Evolutionary conservation across 2,888 invertebrate genomes (phyloP), one percentile per base, ranked within the genome.

Genomic region (Labia minor): DNA sequence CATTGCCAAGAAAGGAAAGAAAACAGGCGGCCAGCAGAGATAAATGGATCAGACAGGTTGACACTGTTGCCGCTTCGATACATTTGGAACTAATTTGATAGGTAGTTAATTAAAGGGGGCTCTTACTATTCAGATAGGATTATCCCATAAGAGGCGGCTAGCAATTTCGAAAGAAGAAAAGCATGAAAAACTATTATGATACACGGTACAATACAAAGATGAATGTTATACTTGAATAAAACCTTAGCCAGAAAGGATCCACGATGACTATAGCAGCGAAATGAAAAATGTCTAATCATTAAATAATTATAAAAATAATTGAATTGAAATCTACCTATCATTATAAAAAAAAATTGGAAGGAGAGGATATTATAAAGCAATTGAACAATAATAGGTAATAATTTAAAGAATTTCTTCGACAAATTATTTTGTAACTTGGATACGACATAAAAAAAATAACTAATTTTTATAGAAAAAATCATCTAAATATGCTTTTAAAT

Each of bases 31-130:
- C 49, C 49, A 11, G n/a, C 49, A 49, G 16, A 49, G 49, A 49
- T 49, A 49, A 49, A 49, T 49, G 14, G 49, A 49, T 49, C 49
- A 49, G 49, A 49, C 49, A 49, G 49, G n/a, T 49, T 16, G 49
- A 49, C 49, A 49, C 49, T 14, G 16, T 14, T 49, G 49, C 49
- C 49, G 49, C 49, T 49, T 14, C 49, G 49, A n/a, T 49, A 49
- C 49, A 49, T 49, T n/a, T 14, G 49, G 49, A 49, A 49, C 49
- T 49, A 49, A 49, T 49, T 49, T 49, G 49, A 49, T 49, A 49
- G 14, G n/a, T 4, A 49, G 49, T 49, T 49, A 49, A 49, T 49
- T 49, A 49, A 49, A 16, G 49, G 16, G n/a, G 16, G 16, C 49
- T 14, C 49, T 10, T 6, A 26, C 26, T 26, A 26, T 26, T 26